Conservation (phyloP, 2,797 vertebrate species). For the Spizella passerina region DNA sequence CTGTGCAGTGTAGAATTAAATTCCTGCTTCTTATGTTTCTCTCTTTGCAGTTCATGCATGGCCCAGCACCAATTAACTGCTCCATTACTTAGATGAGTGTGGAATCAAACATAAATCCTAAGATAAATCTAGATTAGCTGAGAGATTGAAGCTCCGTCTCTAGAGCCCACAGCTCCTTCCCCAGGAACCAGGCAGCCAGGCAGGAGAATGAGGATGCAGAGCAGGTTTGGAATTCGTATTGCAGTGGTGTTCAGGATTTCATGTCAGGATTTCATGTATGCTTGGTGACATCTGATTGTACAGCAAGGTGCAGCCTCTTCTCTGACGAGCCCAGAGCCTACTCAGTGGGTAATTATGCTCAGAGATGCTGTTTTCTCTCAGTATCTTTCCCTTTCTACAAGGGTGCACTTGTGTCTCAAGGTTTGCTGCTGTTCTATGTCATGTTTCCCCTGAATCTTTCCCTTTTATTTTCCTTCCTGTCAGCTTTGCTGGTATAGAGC, state of each 20-base stretch:
- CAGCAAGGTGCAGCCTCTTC: background rate
- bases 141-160: background rate
- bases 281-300: background rate
- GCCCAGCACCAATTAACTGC: background rate
- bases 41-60: background rate
- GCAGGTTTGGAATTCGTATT: background rate
- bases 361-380: background rate
- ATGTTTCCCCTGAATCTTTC: background rate
- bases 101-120: background rate
- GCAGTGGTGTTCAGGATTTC: background rate
- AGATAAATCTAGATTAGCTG: background rate
- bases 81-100: background rate
- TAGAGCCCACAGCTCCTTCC: background rate
- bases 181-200: background rate
- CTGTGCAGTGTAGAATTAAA: background rate
- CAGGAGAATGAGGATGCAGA: background rate
- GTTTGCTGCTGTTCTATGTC: background rate
- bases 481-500: background rate
- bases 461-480: background rate
- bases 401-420: fast-evolving
- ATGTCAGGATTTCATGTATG: fast-evolving
- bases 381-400: background rate
- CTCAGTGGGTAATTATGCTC: background rate
- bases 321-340: background rate
- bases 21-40: background rate